These are phyloP conservation scores for Drosophila yakuba DNA, from an alignment of 1,140 invertebrate species.

Conservation along the genomic window DNA sequence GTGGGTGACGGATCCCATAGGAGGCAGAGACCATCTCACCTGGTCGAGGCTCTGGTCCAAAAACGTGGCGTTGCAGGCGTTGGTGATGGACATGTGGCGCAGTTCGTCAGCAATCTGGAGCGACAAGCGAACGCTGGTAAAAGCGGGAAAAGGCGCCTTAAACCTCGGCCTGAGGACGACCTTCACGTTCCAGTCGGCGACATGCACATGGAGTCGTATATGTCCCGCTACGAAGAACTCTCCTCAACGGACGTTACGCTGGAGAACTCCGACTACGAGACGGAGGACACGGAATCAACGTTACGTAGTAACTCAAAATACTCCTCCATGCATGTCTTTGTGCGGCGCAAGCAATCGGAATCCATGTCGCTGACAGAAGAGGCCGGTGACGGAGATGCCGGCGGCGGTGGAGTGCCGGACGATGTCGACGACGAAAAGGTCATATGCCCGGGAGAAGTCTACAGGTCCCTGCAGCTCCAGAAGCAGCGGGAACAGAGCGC, in stretches of 20 bases:
- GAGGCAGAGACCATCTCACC: constrained; percentile 2
- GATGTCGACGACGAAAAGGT: constrained; percentile 7
- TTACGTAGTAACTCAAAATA: constrained; percentile 15
- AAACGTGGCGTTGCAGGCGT: constrained; percentile 17
- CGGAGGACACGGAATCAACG: constrained; percentile 34
- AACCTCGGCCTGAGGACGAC: constrained; percentile 23
- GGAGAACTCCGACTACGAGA: constrained; percentile 40
- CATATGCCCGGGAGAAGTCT: constrained; percentile 60
- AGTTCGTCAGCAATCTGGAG: constrained; percentile 51
- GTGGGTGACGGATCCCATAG: constrained; percentile 24
- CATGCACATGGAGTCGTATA: constrained; percentile 41
- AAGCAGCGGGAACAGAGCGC: constrained; percentile 34
- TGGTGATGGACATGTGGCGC: constrained; percentile 41
- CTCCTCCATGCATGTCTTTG: constrained; percentile 61
- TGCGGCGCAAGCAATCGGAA: constrained; percentile 49
- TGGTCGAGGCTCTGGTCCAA: constrained; percentile 16
- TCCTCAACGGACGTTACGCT: constrained; percentile 18
- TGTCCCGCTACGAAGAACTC: constrained; percentile 38
- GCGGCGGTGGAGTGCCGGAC: constrained; percentile 5
- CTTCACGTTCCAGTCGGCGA: constrained; percentile 8
- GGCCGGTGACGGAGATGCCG: constrained; percentile 4
- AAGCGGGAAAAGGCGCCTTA: constrained; percentile 46
- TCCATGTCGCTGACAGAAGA: constrained; percentile 7
- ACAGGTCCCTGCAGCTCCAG: constrained; percentile 41
- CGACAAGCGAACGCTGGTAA: constrained; percentile 41